These are phyloP conservation scores for Hyles vespertilio DNA, from an alignment of 1,140 invertebrate genomes.

Conservation along the genomic window DNA sequence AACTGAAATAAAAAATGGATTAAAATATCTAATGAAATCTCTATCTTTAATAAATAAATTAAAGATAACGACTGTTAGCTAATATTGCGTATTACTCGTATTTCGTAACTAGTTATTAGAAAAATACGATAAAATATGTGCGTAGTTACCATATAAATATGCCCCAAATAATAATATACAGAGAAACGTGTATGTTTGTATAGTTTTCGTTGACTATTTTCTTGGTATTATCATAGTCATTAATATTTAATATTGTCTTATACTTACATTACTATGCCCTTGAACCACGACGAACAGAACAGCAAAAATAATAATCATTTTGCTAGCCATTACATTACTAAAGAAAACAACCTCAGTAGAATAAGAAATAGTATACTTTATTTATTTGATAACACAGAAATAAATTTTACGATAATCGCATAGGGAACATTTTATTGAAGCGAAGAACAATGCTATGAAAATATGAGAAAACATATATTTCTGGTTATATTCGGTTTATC, in stretches of 20 bases:
- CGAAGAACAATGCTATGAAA: conserved; percentile 1
- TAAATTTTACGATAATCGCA: conserved; percentile 1
- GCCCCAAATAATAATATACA: no score
- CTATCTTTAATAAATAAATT: no score
- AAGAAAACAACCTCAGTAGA: conserved; percentile 1
- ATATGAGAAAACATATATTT: conserved; percentile 4
- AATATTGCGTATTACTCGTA: no score
- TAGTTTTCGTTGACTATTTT: no score
- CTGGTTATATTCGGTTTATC: background rate
- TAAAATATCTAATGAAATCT: no score
- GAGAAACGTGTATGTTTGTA: no score
- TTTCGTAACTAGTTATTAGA: no score
- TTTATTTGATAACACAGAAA: conserved; percentile 4
- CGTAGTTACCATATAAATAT: no score
- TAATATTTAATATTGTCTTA: background rate
- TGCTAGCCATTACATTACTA: background rate
- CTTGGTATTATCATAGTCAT: no score
- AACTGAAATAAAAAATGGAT: no score
- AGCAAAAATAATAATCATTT: conserved; percentile 3
- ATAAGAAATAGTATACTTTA: conserved; percentile 1
- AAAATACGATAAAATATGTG: no score
- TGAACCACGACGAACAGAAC: background rate
- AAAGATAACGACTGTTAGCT: no score
- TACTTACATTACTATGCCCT: conserved; percentile 9
- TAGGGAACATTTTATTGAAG: background rate